Base-by-base conservation (phyloP, 2,113 vertebrate genomes). In the Raphicerus campestris region DNA sequence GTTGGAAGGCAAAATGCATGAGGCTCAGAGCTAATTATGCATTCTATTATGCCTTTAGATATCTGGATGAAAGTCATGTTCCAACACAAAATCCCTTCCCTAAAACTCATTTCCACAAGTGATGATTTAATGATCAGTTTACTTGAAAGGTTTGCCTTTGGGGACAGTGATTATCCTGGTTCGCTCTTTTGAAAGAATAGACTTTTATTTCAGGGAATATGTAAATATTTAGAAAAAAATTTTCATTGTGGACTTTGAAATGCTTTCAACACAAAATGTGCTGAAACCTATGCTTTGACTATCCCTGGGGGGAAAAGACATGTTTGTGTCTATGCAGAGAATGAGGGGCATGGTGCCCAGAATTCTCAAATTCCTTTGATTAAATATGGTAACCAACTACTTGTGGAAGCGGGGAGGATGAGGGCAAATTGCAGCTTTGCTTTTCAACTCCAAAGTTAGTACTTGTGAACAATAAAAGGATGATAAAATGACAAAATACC, bases 71-170 rank as follows among this genome's bases (percentile, higher is more conserved):
- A 97, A 97, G 91, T 97, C 86, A 32, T 95, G 82, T 95, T 96
- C 84, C 20, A 83, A 84, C 77, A 83, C 45, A 94, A 81, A 96
- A 63, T 94, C 45, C 60, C 51, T 97, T 96, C 77, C 90, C 84
- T 96, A 93, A 85, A 94, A 95, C 87, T 96, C 66, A 95, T 97
- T 97, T 95, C 61, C 82, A 92, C 66, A 90, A 92, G 53, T 96
- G 92, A 95, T 86, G 95, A 96, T 95, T 96, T 97, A 97, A 97
- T 93, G 90, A 97, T 96, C 61, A 95, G 66, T 98, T 97, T 97
- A 93, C 86, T 97, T 95, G 91, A 95, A 96, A 95, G 61, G 28
- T 94, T 97, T 96, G 81, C 95, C 89, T 93, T 78, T 84, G 70
- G 90, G 60, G 30, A 87, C 82, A 94, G 49, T 77, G 90, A 97